These are phyloP conservation scores for Lottia scabra DNA, from an alignment of 2,888 invertebrate genomes.

Conservation along the genomic window DNA sequence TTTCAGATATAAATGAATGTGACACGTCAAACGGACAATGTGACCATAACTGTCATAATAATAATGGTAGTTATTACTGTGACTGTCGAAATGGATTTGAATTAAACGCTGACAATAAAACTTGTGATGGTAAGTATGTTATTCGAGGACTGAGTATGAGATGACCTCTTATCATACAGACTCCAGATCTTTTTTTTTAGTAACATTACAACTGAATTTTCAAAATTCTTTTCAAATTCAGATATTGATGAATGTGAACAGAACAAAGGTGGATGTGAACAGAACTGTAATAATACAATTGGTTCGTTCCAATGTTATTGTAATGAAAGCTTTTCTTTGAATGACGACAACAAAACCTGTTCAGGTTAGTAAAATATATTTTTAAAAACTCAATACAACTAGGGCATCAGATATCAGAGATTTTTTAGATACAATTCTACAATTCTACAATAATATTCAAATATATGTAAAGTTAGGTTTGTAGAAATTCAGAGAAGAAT, in stretches of 20 bases:
- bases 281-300: conserved; percentile 12
- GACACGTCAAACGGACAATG: conserved; percentile 12
- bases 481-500: too few relatives aligned
- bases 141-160: too few relatives aligned
- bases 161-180: too few relatives aligned
- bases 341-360: too few relatives aligned
- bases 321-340: not conserved
- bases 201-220: conserved; percentile 26
- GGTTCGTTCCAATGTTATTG: not conserved
- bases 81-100: conserved; percentile 24
- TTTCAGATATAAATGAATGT: conserved; percentile 35
- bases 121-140: conserved; percentile 11
- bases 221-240: conserved; percentile 20
- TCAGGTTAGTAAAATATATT: not conserved
- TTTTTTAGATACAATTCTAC: too few relatives aligned
- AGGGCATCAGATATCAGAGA: too few relatives aligned
- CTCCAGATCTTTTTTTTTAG: too few relatives aligned
- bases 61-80: conserved; percentile 23
- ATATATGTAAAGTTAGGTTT: too few relatives aligned
- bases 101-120: conserved; percentile 25
- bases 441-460: too few relatives aligned
- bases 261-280: conserved; percentile 18
- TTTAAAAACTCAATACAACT: too few relatives aligned
- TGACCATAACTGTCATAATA: conserved; percentile 26
- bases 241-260: conserved; percentile 32